Evolutionary conservation across 1,140 invertebrate species (phyloP), one percentile per base, ranked within the genome.

Genomic region (Luehdorfia chinensis): DNA sequence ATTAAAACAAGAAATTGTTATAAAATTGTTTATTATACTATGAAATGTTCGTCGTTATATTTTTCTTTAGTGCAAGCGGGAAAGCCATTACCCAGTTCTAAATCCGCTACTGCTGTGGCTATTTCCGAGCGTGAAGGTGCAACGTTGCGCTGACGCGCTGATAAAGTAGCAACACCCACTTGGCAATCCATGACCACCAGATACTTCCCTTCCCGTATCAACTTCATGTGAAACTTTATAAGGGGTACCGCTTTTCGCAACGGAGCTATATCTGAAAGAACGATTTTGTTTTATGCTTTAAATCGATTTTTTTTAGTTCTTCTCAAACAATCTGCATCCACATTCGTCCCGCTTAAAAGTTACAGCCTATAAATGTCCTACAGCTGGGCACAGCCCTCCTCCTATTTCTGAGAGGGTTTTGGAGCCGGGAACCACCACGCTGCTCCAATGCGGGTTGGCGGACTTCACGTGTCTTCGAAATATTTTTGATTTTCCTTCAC

Each of bases 171-270:
- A 0, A 63, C 58, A 0, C 68, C 73, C 0, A 67, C 33, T 16
- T 62, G 43, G 28, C 75, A 81, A 39, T 81, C 75, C 56, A 74
- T 63, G 47, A 75, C 54, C n/a, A 75, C 36, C 2, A 84, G 55
- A 30, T 59, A 84, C 39, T 62, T 66, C 0, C 73, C 67, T 11
- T 58, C 36, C 3, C 44, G 31, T 1, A 80, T 2, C 43, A 84
- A 30, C 39, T 78, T 84, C 43, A 84, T 50, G 9, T 67, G 56
- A 31, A 84, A 75, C 31, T 66, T 74, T 0, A 78, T 34, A 0
- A 80, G 55, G 0, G 67, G 64, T 1, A 84, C 69, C 3, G 47
- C 27, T 9, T 52, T 61, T 9, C 47, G 51, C n/a, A 27, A 32
- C n/a, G 66, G 67, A 4, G 60, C 16, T 16, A 75, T 60, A 33